phyloP scores from a whole-genome alignment of 2,888 invertebrate genomes.

The Drosophila kambysellisi region DNA sequence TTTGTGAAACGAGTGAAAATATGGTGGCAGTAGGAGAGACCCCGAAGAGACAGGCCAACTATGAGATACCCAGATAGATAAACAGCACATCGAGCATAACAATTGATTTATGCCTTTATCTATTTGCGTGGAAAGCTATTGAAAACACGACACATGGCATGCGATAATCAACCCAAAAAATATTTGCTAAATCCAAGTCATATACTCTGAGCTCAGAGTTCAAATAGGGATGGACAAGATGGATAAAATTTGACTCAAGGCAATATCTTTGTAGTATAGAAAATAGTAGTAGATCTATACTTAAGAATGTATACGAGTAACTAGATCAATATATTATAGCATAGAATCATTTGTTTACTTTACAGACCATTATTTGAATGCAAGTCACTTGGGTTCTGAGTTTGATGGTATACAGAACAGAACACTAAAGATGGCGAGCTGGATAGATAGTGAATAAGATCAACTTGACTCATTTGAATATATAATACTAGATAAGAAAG shows the following conservation, averaged over 20 bases:
- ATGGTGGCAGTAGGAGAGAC: not conserved
- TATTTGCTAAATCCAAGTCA: not conserved
- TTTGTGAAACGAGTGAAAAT: conserved; percentile 6
- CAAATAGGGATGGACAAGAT: not conserved
- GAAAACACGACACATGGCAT: not conserved
- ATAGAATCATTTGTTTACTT: not conserved
- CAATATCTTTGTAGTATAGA: not conserved
- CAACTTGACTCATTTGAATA: not conserved
- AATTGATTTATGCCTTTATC: conserved; percentile 4
- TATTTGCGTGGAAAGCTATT: not conserved
- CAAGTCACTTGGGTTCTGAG: not conserved
- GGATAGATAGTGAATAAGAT: not conserved
- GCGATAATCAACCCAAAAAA: not conserved
- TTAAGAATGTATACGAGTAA: not conserved
- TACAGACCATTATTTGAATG: not conserved
- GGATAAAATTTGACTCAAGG: too few relatives aligned
- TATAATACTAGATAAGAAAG: too few relatives aligned
- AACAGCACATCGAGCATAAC: conserved; percentile 5
- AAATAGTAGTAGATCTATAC: not conserved
- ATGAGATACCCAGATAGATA: conserved; percentile 20
- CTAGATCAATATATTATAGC: not conserved
- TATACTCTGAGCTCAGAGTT: not conserved
- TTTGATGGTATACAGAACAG: not conserved
- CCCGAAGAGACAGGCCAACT: not conserved
- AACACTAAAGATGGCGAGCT: not conserved